Evolutionary conservation across 2,888 invertebrate genomes (phyloP), one percentile per base, ranked within the genome.

Genomic region (Galeruca laticollis): DNA sequence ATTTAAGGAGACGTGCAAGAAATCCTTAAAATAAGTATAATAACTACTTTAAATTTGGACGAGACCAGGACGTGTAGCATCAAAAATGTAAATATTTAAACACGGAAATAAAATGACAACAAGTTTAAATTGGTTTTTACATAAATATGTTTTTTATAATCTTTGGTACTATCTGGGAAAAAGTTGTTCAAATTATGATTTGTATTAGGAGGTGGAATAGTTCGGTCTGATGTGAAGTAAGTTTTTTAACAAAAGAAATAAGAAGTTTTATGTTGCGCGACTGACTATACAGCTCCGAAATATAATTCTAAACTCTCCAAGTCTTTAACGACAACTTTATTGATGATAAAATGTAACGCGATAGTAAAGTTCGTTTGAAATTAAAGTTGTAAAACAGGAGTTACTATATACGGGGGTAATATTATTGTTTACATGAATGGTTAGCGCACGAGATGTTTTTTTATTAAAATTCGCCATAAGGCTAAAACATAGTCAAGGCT

Each of bases 361-460:
- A 76, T 72, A 74, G 78, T 77, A 74, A 73, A 79, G 75, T 75
- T 76, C 77, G 79, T 73, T 75, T 73, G 75, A 78, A 81, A 81
- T 81, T 81, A 80, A 81, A 79, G 80, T 77, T 75, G 77, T 78
- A 80, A 79, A 80, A 76, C 75, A 68, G 77, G 77, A 78, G 26
- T 77, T 77, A 76, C n/a, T 43, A 21, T 60, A 26, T 31, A 31
- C 43, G n/a, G 10, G 60, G 35, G 20, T 20, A 40, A 11, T 1
- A 3, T 5, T n/a, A 40, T 40, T 40, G 5, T 40, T 10, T 3
- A 37, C 3, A 11, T 37, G 1, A 37, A 11, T 10, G 10, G 2
- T 37, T 2, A 33, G 6, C 33, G 6, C 33, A 33, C 13, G 35
- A 11, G 35, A 10, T 1, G 10, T 11, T 37, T 37, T 13, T 13